Base-by-base conservation (phyloP, 2,797 vertebrate genomes). In the Sebastes matsubarae region DNA sequence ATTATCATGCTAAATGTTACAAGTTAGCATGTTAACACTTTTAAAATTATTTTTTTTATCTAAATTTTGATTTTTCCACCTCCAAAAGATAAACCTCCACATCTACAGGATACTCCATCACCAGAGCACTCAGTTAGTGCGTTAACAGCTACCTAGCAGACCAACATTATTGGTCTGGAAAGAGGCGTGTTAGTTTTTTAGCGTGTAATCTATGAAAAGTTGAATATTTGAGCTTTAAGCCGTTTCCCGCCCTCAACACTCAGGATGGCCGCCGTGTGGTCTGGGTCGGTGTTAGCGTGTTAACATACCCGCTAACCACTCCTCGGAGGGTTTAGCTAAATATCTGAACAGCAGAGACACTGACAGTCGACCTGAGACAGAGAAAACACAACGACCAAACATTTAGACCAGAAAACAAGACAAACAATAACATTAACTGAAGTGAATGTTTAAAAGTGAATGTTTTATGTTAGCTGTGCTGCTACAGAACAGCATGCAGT, bases 281-380 rank as follows among this genome's bases (percentile, higher is more conserved):
- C 13, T 72, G 5, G 13, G 50, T 57, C 2, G 4, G 46, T 1
- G 66, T 32, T 24, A 20, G 50, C 24, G 1, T 46, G 42, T 46
- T 46, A 67, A 86, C 75, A 2, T 86, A 83, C 81, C 72, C 0
- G 66, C 18, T 54, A 77, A 68, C 50, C 61, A 20, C 7, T 46
- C 25, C 3, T 77, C 32, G 12, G 50, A 76, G 9, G 63, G 57
- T 42, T 81, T 74, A 57, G 20, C 30, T 64, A 81, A 77, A 69
- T 55, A 74, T 74, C 69, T 82, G 81, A 84, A 55, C 20, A 88
- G 69, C 81, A 80, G 72, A 46, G 81, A 71, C 27, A 36, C 22
- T 0, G 63, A 81, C 2, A 32, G 75, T 54, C 72, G 60, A 34
- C 75, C 87, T 86, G 81, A 85, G 80, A 83, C 77, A 70, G 63